Base-by-base conservation (phyloP, 2,797 vertebrate species). In the Gorsachius magnificus region DNA sequence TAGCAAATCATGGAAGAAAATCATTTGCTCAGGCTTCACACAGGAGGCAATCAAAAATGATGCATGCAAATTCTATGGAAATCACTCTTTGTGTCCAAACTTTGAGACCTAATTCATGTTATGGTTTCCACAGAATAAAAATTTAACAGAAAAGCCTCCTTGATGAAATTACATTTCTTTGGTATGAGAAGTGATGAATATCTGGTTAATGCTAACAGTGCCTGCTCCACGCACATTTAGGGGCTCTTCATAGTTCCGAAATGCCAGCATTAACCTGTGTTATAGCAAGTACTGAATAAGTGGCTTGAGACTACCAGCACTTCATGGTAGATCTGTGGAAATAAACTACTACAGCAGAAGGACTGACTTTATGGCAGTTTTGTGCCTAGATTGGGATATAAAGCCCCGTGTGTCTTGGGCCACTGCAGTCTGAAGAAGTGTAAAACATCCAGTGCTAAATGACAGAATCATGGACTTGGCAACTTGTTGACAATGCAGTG, bases 1-100 rank as follows among this genome's bases (percentile, higher is more conserved):
- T 43, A 82, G 38, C 56, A 87, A 43, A 87, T 81, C 31, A 51
- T 5, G 35, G 50, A 83, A 72, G 33, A 92, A 92, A 87, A 82
- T 53, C 0, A 79, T 86, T 83, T 93, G 24, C 61, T 75, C 41
- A 70, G 56, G 74, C 64, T 89, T 93, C 48, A 80, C 46, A 56
- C 29, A 54, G 61, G 33, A 78, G 25, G 61, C 65, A 75, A 93
- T 65, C 31, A 93, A 77, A 95, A 87, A 50, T 1, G 17, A 68
- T 61, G 45, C 48, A 80, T 18, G n/a, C 36, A 77, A 78, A 93
- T 91, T 64, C 61, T 71, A 80, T 35, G 35, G 72, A 96, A 83
- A 93, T 87, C 1, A 0, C 20, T 68, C 75, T 54, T 75, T 54
- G 75, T 53, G 54, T 74, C 76, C 81, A 83, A 51, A 92, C 65